Base-by-base conservation (phyloP, 2,113 vertebrate genomes). In the Halichoerus grypus region DNA sequence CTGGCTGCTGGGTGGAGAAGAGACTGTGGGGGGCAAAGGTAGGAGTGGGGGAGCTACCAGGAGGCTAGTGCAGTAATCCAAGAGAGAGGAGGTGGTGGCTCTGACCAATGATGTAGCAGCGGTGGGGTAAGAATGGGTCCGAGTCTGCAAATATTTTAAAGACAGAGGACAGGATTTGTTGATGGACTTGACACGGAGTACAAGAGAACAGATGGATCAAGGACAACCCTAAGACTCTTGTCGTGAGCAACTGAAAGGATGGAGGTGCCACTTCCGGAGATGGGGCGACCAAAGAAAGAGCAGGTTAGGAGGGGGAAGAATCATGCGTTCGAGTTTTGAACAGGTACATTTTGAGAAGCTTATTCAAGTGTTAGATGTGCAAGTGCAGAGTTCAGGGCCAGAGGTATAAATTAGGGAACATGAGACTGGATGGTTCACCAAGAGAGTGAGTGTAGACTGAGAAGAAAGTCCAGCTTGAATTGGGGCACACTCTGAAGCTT, bases 131-230 rank as follows among this genome's bases (percentile, higher is more conserved):
- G 67, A 39, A 77, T 36, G 69, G 59, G 28, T 83, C 21, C 13
- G 31, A 39, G 53, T 69, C 74, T 82, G 42, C 21, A 22, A 61
- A n/a, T 59, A 61, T 26, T 79, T 92, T 97, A 63, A 90, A 96
- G 87, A 88, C 18, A 14, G 65, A 51, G 83, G 53, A 33, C 21
- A 95, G 26, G 26, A 61, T 61, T 83, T 92, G 80, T 72, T 65
- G 1, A 67, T 21, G 72, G 55, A 72, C 12, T 67, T 26, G 61
- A 65, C 61, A 14, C 33, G 5, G 22, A 51, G 13, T 42, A 5
- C 81, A 72, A 87, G 39, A 81, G 95, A 91, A 71, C 53, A 55
- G 31, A 85, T 36, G n/a, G 92, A 36, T 94, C 81, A 84, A 91
- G 28, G 57, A 39, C 76, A 61, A 90, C 51, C 88, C 51, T 79